A percentile compares a stretch with the other conserved stretches of the same genome.
Evolutionary conservation across 2,113 vertebrate species (phyloP).

Genomic region (Pollimyrus isidori): DNA sequence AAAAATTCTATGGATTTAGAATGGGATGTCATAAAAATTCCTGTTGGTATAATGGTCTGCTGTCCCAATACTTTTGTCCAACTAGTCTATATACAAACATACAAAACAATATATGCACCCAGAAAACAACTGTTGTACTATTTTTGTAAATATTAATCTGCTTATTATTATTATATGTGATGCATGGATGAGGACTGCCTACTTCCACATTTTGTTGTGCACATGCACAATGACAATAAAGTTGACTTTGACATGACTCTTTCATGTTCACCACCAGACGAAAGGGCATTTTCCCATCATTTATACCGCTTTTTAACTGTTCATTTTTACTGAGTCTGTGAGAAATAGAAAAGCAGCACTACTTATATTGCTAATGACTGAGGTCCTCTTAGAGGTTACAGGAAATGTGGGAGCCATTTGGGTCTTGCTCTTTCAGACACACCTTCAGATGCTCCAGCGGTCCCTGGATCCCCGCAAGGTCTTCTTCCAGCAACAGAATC

Average conservation of each 20-base stretch:
- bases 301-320: neutral
- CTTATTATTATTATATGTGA: neutral
- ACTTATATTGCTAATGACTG: neutral
- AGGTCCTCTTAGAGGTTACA: neutral
- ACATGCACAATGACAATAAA: neutral
- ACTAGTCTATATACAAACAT: neutral
- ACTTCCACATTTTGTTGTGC: neutral
- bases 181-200: neutral
- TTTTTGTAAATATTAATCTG: conserved; percentile 1
- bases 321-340: neutral
- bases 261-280: neutral
- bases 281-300: neutral
- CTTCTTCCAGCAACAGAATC: conserved; percentile 70
- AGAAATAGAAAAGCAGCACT: neutral
- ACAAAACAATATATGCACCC: neutral
- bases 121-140: neutral
- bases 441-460: conserved; percentile 68
- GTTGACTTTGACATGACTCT: neutral
- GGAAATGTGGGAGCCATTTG: neutral
- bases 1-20: too few relatives aligned
- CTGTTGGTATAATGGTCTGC: neutral
- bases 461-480: conserved; percentile 61
- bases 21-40: too few relatives aligned
- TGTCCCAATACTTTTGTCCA: neutral
- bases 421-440: conserved; percentile 58